Base-by-base conservation (phyloP, 2,888 invertebrate genomes). In the Quadriops clusia region DNA sequence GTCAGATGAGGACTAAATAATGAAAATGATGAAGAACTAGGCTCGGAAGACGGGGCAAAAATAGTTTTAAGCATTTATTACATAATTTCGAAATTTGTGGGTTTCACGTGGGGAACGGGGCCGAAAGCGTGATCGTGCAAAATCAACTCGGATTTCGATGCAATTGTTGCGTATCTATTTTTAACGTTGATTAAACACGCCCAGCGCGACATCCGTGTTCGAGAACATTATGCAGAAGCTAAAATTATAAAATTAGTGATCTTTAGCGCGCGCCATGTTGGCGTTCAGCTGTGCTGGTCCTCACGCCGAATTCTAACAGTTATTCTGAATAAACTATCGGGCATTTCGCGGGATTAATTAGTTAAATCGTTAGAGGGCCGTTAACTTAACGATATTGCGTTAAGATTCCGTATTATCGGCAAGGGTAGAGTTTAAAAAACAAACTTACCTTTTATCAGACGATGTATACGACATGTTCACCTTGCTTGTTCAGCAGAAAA, bases 391-490 rank as follows among this genome's bases (percentile, higher is more conserved):
- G 24, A 17, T 9, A 4, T 9, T 13, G 15, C 7, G 12, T 24
- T 11, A 30, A n/a, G n/a, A 17, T 23, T 24, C 14, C 13, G 15
- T 10, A 2, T 20, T 24, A 24, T 25, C 13, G 9, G 15, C 14
- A 18, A 14, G 9, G 16, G 30, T 39, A 47, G 38, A 56, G 53
- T 52, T 55, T 59, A 63, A 65, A 54, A 54, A 50, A 45, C 49
- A 49, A 59, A 72, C 77, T 79, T 77, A 80, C 82, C 79, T 77
- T 73, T 77, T 72, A 68, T 82, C 81, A 64, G 73, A 67, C 63
- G 74, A n/a, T n/a, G n/a, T 70, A 74, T 72, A 76, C 67, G 82
- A 82, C 82, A 82, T 82, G 77, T 77, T 81, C 72, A 71, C 74
- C 74, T 75, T 72, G 71, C 72, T 73, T 67, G 74, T 70, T 70